phyloP scores from a whole-genome alignment of 2,797 vertebrate genomes.

The Cirrhinus mrigala region DNA sequence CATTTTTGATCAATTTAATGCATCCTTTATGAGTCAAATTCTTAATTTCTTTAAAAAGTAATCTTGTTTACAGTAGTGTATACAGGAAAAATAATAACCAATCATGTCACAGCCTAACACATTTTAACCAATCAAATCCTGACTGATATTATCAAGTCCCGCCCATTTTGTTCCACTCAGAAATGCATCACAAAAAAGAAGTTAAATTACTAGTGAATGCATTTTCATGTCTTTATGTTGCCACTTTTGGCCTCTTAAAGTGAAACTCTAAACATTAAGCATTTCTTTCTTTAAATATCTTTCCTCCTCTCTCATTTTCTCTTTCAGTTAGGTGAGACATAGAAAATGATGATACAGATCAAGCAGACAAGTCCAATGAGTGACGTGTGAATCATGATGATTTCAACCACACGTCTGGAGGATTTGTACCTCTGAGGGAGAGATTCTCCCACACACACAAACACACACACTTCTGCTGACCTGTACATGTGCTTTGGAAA shows the following conservation, averaged over 20 bases:
- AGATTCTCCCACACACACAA: slow-evolving; percentile 9
- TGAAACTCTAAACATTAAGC: not conserved
- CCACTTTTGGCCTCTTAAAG: not conserved
- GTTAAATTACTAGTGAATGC: not conserved
- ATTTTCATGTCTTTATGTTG: not conserved
- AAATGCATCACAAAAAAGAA: not conserved
- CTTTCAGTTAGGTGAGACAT: slow-evolving; percentile 1
- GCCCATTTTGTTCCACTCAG: not conserved
- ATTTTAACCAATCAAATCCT: not conserved
- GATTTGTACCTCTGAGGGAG: slow-evolving; percentile 62
- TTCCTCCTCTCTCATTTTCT: not conserved
- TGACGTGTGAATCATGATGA: slow-evolving; percentile 41
- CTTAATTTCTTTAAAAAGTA: not conserved
- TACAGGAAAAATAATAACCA: not conserved
- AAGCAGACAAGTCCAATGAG: not conserved
- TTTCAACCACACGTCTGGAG: slow-evolving; percentile 63
- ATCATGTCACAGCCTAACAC: not conserved
- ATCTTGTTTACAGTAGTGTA: not conserved
- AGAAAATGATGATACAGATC: not conserved
- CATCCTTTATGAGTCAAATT: not conserved
- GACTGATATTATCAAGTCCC: not conserved
- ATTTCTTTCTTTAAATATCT: not conserved
- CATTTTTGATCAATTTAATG: not conserved
- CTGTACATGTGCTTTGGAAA: slow-evolving; percentile 61
- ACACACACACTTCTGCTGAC: slow-evolving; percentile 50